A percentile compares a stretch with the other conserved stretches of the same genome.
Conservation (phyloP, 2,113 vertebrate species). For the Syngnathus scovelli region DNA sequence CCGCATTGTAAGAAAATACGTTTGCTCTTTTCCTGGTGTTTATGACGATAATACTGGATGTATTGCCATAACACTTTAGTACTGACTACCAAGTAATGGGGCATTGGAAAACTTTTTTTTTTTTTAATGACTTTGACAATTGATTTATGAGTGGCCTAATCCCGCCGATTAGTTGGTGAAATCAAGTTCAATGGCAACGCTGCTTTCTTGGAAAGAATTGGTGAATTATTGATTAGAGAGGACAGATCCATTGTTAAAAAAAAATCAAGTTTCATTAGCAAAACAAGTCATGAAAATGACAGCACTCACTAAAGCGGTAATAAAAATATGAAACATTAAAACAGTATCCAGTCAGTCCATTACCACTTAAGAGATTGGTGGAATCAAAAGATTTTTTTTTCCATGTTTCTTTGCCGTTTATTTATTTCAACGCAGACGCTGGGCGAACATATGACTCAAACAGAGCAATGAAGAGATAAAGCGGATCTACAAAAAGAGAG, state of each 20-base stretch:
- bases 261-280: conserved; percentile 1
- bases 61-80: not conserved
- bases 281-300: conserved; percentile 1
- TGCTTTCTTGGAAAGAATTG: conserved; percentile 43
- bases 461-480: conserved; percentile 27
- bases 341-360: not conserved
- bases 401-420: conserved; percentile 13
- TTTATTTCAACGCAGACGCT: not conserved
- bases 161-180: no score
- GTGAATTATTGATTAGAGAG: conserved; percentile 47
- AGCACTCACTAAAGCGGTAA: not conserved
- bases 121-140: no score
- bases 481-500: conserved; percentile 4
- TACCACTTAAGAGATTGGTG: not conserved
- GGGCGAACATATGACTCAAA: conserved; percentile 10
- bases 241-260: conserved; percentile 25
- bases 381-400: conserved; percentile 25
- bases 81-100: conserved; percentile 28
- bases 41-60: not conserved
- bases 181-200: conserved; percentile 4
- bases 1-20: not conserved
- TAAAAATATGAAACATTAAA: not conserved
- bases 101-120: conserved; percentile 43
- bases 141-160: no score
- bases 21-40: no score